These are phyloP conservation scores for Isaurus tuberculatus DNA, from an alignment of 92 coral and sea anemone species.

Conservation along the genomic window DNA sequence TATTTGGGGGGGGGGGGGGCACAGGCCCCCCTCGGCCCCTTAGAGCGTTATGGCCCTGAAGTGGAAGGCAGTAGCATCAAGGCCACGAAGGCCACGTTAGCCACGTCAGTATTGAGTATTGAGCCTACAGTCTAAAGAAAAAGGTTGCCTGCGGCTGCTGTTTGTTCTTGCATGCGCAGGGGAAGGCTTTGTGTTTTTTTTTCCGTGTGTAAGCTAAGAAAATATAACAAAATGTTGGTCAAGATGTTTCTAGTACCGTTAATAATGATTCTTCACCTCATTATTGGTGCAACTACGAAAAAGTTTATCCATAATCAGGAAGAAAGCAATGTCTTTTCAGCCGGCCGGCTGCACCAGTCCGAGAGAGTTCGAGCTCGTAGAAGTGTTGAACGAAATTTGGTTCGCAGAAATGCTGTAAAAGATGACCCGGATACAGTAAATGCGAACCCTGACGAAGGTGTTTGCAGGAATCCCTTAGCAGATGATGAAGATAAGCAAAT, in stretches of 20 bases:
- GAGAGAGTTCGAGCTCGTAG: constrained; percentile 4
- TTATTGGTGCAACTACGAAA: not conserved
- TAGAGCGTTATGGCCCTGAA: too few species aligned
- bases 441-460: constrained; percentile 14
- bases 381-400: not conserved
- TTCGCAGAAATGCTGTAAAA: not conserved
- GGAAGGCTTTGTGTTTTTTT: too few species aligned
- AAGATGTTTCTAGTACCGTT: not conserved
- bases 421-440: constrained; percentile 22
- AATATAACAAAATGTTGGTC: not conserved
- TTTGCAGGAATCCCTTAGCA: constrained; percentile 17
- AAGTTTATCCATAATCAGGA: constrained; percentile 7
- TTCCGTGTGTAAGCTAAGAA: not conserved
- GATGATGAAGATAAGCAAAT: not conserved
- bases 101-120: too few species aligned
- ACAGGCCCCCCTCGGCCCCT: too few species aligned
- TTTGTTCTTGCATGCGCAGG: not conserved
- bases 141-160: not conserved
- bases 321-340: not conserved
- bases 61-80: too few species aligned
- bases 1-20: too few species aligned
- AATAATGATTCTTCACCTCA: not conserved
- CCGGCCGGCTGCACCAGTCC: not conserved
- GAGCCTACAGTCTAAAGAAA: not conserved
- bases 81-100: too few species aligned